phyloP scores from a whole-genome alignment of 2,888 invertebrate species.

The Biston betularia region DNA sequence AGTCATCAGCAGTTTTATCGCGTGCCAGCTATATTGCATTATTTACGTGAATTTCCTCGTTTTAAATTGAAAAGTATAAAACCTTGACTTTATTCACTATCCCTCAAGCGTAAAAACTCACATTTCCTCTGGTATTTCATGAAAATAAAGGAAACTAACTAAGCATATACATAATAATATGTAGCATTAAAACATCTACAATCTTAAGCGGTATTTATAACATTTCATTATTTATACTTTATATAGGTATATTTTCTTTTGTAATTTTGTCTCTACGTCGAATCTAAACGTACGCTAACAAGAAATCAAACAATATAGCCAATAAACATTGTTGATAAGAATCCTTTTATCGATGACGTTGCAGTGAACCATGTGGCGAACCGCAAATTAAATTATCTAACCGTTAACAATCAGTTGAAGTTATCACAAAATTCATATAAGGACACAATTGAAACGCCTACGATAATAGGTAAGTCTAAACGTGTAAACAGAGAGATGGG shows the following conservation, averaged over 20 bases:
- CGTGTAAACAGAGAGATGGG: neutral
- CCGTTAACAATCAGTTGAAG: constrained; percentile 11
- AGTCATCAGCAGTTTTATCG: constrained; percentile 28
- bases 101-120: neutral
- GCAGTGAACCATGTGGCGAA: constrained; percentile 20
- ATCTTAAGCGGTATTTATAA: too few relatives aligned
- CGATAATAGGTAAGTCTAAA: constrained; percentile 13
- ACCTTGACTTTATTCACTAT: constrained; percentile 15
- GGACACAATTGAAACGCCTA: constrained; percentile 10
- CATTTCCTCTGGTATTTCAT: neutral
- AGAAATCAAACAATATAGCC: constrained; percentile 11
- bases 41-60: constrained; percentile 21
- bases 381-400: constrained; percentile 34
- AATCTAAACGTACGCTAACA: neutral
- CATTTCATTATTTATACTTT: too few relatives aligned
- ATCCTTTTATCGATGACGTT: constrained; percentile 8
- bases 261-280: neutral
- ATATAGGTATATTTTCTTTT: too few relatives aligned
- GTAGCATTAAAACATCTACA: too few relatives aligned
- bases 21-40: constrained; percentile 21
- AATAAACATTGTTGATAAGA: constrained; percentile 21
- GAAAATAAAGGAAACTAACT: neutral
- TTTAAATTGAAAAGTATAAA: constrained; percentile 15
- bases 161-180: neutral
- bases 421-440: constrained; percentile 10